These are phyloP conservation scores for Onychomys arenicola DNA, from an alignment of 2,797 vertebrate species.

Conservation along the genomic window DNA sequence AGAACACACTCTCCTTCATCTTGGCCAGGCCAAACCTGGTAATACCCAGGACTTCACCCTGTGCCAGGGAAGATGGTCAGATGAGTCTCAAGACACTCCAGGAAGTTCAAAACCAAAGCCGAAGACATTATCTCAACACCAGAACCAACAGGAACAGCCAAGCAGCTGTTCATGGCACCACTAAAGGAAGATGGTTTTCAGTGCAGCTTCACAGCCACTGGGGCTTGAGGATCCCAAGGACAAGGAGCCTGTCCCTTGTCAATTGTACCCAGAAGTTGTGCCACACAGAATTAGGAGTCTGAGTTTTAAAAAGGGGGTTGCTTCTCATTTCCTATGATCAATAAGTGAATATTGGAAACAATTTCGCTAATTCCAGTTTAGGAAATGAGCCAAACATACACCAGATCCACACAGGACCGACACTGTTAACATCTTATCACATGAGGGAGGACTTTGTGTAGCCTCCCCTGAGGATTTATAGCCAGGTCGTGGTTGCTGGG, in stretches of 20 bases:
- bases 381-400: not conserved
- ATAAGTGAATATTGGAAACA: not conserved
- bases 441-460: not conserved
- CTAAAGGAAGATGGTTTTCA: not conserved
- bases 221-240: not conserved
- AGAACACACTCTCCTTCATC: constrained; percentile 99
- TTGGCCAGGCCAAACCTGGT: constrained; percentile 97
- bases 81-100: fast-evolving
- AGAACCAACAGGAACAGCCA: not conserved
- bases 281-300: not conserved
- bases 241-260: not conserved
- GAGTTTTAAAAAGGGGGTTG: not conserved
- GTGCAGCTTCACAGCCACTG: not conserved
- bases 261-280: no score
- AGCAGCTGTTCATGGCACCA: not conserved
- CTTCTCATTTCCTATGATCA: not conserved
- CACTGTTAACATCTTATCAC: not conserved
- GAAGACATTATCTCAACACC: not conserved
- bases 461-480: not conserved
- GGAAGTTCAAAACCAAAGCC: not conserved
- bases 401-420: not conserved
- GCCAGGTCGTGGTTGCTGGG: not conserved
- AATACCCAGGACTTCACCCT: constrained; percentile 98
- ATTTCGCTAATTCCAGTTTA: not conserved
- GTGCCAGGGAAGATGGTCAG: not conserved